Evolutionary conservation across 2,888 invertebrate species (phyloP).

Genomic region (Leptogaster cylindrica): DNA sequence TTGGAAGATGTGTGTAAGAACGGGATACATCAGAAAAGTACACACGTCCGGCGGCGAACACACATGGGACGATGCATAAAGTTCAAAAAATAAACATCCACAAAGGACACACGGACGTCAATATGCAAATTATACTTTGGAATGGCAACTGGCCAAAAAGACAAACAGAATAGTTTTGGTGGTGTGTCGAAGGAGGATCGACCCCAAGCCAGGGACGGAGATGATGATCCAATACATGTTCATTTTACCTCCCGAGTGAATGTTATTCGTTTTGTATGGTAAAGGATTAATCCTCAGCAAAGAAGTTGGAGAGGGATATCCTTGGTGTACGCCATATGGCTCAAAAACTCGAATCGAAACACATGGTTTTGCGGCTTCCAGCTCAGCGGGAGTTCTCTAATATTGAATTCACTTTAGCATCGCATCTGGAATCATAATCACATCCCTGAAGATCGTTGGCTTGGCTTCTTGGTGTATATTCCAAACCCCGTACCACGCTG

Average conservation of each 20-base stretch:
- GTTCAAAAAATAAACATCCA: slow-evolving; percentile 45
- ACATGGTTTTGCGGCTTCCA: slow-evolving; percentile 26
- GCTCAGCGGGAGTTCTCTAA: slow-evolving; percentile 19
- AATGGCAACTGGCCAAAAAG: slow-evolving; percentile 46
- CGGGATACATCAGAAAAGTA: neutral
- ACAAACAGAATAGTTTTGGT: slow-evolving; percentile 6
- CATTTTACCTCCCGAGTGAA: slow-evolving; percentile 22
- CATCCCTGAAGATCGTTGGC: too few relatives aligned
- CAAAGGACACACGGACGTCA: slow-evolving; percentile 45
- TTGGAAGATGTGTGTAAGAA: slow-evolving; percentile 20
- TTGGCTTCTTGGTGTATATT: neutral
- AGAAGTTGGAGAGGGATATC: neutral
- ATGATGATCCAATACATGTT: slow-evolving; percentile 8
- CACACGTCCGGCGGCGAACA: slow-evolving; percentile 2
- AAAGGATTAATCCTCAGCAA: slow-evolving; percentile 26
- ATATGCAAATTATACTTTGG: slow-evolving; percentile 46
- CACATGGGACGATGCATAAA: slow-evolving; percentile 40
- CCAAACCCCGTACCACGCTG: neutral
- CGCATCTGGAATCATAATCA: slow-evolving; percentile 37
- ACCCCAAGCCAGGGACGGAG: neutral
- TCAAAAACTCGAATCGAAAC: slow-evolving; percentile 1
- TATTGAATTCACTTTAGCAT: slow-evolving; percentile 31
- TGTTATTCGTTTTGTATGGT: slow-evolving; percentile 29
- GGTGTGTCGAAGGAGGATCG: neutral
- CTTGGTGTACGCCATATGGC: too few relatives aligned